Percentiles rank a stretch among this genome's conserved stretches.
These are phyloP conservation scores for Sebastes kiyomatsui DNA, from an alignment of 2,797 vertebrate genomes.

Conservation along the genomic window DNA sequence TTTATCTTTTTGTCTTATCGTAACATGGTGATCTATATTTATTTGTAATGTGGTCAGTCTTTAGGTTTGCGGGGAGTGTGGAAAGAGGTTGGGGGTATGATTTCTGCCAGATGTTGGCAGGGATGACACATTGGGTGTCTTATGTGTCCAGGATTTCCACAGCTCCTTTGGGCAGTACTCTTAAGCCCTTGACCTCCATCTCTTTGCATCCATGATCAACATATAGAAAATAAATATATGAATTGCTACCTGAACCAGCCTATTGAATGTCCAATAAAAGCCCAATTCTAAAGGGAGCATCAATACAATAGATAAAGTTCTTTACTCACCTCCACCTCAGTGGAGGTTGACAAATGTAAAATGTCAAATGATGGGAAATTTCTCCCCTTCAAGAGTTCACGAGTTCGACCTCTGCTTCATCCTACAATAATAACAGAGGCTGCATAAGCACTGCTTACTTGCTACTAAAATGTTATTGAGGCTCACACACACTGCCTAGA, in stretches of 20 bases:
- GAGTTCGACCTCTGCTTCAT: neutral
- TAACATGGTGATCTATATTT: neutral
- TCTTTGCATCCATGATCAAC: neutral
- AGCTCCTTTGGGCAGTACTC: rapidly evolving
- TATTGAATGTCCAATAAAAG: neutral
- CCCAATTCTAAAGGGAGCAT: neutral
- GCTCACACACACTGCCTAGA: neutral
- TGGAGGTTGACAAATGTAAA: neutral
- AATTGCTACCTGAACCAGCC: neutral
- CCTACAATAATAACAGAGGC: neutral
- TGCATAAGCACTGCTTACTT: neutral
- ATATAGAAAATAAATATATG: neutral
- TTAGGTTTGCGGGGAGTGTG: neutral
- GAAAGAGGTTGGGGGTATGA: neutral
- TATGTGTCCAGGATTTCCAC: neutral
- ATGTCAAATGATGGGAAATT: neutral
- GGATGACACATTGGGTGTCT: neutral
- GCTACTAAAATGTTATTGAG: neutral
- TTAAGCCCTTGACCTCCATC: neutral
- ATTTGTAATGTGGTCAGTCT: neutral
- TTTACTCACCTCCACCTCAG: neutral
- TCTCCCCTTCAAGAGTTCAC: neutral
- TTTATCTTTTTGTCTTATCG: neutral
- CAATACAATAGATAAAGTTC: neutral
- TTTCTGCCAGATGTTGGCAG: neutral